Evolutionary conservation across 2,113 vertebrate genomes (phyloP).

Genomic region (Eudyptes chrysolophus): DNA sequence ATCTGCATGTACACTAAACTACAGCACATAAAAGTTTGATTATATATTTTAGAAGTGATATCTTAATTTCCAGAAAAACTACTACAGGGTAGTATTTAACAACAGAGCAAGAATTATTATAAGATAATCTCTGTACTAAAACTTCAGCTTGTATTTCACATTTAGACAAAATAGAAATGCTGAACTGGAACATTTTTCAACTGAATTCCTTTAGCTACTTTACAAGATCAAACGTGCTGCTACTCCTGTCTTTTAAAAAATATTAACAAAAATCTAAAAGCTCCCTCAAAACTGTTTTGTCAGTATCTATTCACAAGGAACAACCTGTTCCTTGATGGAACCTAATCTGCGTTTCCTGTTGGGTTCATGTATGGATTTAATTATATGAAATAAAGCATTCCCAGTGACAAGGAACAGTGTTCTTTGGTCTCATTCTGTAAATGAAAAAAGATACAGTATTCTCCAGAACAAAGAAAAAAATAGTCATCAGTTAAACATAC

Average conservation of each 20-base stretch:
- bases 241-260: background rate
- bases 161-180: background rate
- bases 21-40: background rate
- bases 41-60: background rate
- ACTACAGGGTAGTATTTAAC: background rate
- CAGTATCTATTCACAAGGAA: conserved; percentile 33
- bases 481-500: background rate
- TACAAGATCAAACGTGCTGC: background rate
- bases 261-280: conserved; percentile 21
- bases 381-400: conserved; percentile 56
- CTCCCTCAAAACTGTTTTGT: conserved; percentile 32
- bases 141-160: background rate
- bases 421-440: conserved; percentile 2
- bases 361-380: conserved; percentile 37
- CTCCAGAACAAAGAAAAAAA: background rate
- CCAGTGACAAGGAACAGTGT: conserved; percentile 5
- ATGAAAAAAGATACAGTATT: background rate
- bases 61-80: background rate
- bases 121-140: background rate
- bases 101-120: background rate
- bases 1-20: background rate
- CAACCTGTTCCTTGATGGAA: background rate
- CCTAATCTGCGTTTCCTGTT: conserved; percentile 8
- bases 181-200: background rate
- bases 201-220: background rate